Base-by-base conservation (phyloP, 2,797 vertebrate genomes). In the Cryptoprocta ferox region DNA sequence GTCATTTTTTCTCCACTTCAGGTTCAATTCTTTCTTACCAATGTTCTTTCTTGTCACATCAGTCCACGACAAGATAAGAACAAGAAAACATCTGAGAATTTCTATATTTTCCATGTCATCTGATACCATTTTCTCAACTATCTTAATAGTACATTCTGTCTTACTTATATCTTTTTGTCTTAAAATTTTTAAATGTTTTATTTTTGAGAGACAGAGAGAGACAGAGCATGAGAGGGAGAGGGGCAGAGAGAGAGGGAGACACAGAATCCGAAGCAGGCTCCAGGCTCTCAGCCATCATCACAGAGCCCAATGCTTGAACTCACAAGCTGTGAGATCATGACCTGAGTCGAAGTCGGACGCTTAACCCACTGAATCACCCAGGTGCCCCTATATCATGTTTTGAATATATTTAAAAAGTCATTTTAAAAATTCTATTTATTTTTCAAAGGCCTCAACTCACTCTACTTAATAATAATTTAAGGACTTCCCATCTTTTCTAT, bases 401-500 rank as follows among this genome's bases (percentile, higher is more conserved):
- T 96, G 30, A 94, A 88, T 15, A 39, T 76, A 30, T 30, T 53
- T 59, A 73, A 68, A 84, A 66, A 48, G 66, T 30, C 16, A 42
- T 82, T 92, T 88, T 89, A 75, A 87, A 65, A 75, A 87, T 79
- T 75, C 39, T 50, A 39, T 42, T 96, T 88, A 89, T 92, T 92
- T 94, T 92, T 91, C 59, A 88, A 15, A 90, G 30, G 53, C 14
- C 26, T 80, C 73, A 56, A 53, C 37, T 92, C 95, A 3, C 45
- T 86, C 6, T 73, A n/a, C 15, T 94, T 95, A 94, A 88, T 84
- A 90, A 70, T 87, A 73, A 70, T 28, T 32, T 13, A 87, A 88
- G 56, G 59, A 39, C 12, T 68, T 63, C 30, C 13, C 39, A 35
- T 83, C 30, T 95, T 90, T 91, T 42, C 24, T 45, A 45, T 56